Evolutionary conservation across 1,140 invertebrate species (phyloP), one percentile per base, ranked within the genome.

Genomic region (Sminthurides bifidus): DNA sequence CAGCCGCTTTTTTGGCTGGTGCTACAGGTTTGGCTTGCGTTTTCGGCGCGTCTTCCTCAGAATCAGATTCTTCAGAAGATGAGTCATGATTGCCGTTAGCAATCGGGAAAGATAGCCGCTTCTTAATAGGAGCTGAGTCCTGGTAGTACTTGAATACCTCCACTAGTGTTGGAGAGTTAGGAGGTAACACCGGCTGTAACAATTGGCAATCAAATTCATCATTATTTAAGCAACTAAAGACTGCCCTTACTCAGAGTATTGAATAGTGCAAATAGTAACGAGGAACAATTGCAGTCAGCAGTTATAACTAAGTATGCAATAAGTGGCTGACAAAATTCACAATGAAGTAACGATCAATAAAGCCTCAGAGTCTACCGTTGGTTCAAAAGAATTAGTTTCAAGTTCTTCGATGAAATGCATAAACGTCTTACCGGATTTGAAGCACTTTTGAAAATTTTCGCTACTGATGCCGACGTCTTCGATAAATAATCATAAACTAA

Each of bases 401-500:
- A 40, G 24, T 14, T 19, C 5, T 52, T n/a, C 21, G 14, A 23
- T n/a, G 5, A 1, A 14, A 49, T 30, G 29, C 38, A 40, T 40
- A 26, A 31, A 43, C 38, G 4, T 60, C 60, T 65, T 60, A 63
- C 60, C 33, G 64, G 58, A 21, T 65, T 63, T 21, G 56, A 52
- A 45, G 55, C 54, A 14, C 30, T 41, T 29, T 60, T 60, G 43
- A 65, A 65, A 0, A 48, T 37, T 43, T 63, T 48, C 6, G 64
- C 64, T 6, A 58, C 29, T 54, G 54, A 55, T 12, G 10, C 40
- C 2, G 48, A 52, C 21, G 44, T 58, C 38, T 60, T 54, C 33
- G 56, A 49, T 15, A 65, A 43, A 52, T 65, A 65, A 23, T 60
- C 56, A 30, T 63, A 65, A 2, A 65, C 64, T 10, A 65, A 45